Conservation (phyloP, 2,888 invertebrate species). For the Nymphalis polychloros region DNA sequence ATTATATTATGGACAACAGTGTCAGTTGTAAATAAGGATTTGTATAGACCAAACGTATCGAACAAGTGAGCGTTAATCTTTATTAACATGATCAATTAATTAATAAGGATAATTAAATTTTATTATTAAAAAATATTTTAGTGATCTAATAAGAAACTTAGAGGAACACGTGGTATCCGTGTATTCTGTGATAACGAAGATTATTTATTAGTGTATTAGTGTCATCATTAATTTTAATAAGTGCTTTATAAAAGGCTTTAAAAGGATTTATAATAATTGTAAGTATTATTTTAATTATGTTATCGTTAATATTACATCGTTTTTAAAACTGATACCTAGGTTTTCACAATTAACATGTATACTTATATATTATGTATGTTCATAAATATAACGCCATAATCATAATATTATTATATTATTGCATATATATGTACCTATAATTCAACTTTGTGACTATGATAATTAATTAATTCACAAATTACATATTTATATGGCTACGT, state of each 20-base stretch:
- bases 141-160: slow-evolving; percentile 71
- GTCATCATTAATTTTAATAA: slow-evolving; percentile 58
- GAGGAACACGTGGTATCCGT: slow-evolving; percentile 57
- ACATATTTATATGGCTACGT: too few relatives aligned
- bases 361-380: background rate
- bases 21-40: slow-evolving; percentile 82
- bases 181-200: slow-evolving; percentile 62
- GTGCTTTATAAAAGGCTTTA: slow-evolving; percentile 56
- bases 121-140: slow-evolving; percentile 35
- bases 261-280: slow-evolving; percentile 66
- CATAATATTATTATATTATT: too few relatives aligned
- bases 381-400: too few relatives aligned
- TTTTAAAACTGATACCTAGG: background rate
- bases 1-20: slow-evolving; percentile 76
- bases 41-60: slow-evolving; percentile 80
- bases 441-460: too few relatives aligned
- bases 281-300: slow-evolving; percentile 50
- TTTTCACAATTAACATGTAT: background rate
- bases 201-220: slow-evolving; percentile 68
- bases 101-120: slow-evolving; percentile 43
- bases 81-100: slow-evolving; percentile 50
- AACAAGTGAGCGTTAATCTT: slow-evolving; percentile 65
- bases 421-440: too few relatives aligned
- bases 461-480: too few relatives aligned
- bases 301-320: background rate